A percentile compares a stretch with the other conserved stretches of the same genome.
phyloP scores from a whole-genome alignment of 2,113 vertebrate species.

The Heteronetta atricapilla region DNA sequence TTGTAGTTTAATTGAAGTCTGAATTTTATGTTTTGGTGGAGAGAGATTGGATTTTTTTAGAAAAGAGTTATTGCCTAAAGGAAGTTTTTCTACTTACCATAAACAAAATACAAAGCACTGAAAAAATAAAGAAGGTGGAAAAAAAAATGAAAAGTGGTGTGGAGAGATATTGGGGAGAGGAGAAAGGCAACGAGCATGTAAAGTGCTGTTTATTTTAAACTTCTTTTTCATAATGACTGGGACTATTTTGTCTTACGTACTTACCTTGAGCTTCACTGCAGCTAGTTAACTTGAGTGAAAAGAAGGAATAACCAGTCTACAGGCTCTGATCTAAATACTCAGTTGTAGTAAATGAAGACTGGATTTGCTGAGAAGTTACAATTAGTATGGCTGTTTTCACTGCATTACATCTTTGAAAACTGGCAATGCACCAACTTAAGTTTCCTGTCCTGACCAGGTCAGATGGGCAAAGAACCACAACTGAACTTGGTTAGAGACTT shows the following conservation, averaged over 20 bases:
- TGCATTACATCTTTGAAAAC: not conserved
- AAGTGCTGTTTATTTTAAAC: not conserved
- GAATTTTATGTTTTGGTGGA: not conserved
- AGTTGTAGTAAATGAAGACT: not conserved
- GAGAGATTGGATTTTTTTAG: not conserved
- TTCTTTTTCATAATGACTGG: not conserved
- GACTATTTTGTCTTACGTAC: not conserved
- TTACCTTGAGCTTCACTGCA: not conserved
- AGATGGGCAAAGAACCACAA: not conserved
- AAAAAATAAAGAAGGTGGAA: not conserved
- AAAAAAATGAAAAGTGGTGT: not conserved
- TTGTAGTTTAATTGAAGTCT: not conserved
- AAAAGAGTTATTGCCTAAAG: not conserved
- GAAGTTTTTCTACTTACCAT: fast-evolving
- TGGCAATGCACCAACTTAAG: not conserved
- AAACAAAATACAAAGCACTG: not conserved
- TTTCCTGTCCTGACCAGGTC: not conserved
- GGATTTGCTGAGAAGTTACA: not conserved
- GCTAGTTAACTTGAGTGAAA: not conserved
- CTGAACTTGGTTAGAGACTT: not conserved
- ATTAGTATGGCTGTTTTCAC: not conserved
- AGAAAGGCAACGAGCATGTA: not conserved
- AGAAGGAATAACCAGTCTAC: not conserved
- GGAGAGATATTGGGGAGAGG: not conserved
- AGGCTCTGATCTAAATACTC: not conserved